phyloP scores from a whole-genome alignment of 1,140 invertebrate genomes.

The Lordiphosa mommai region DNA sequence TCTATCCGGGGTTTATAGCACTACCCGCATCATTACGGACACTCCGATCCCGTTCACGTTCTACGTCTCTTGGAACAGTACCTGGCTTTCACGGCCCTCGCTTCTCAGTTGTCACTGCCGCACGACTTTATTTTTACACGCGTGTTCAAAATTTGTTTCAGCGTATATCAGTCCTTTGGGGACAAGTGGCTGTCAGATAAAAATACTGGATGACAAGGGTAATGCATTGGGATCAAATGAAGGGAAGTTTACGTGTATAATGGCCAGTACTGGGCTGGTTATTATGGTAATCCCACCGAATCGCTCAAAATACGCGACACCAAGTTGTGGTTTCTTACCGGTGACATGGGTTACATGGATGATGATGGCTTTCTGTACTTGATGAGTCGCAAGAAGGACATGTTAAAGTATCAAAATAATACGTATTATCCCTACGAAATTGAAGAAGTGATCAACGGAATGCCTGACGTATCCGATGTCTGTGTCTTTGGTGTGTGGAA shows the following conservation, averaged over 20 bases:
- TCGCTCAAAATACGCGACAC: slow-evolving; percentile 20
- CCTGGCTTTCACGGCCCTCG: no score
- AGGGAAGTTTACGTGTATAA: slow-evolving; percentile 83
- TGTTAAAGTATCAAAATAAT: slow-evolving; percentile 70
- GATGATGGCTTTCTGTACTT: slow-evolving; percentile 80
- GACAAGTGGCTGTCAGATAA: no score
- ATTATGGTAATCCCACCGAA: slow-evolving; percentile 25
- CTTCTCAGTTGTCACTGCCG: no score
- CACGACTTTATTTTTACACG: no score
- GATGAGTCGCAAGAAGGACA: slow-evolving; percentile 84
- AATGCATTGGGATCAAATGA: slow-evolving; percentile 81
- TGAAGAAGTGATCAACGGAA: slow-evolving; percentile 25
- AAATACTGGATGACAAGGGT: slow-evolving; percentile 80
- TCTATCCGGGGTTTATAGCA: slow-evolving; percentile 27
- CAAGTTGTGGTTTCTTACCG: slow-evolving; percentile 83
- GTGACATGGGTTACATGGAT: slow-evolving; percentile 83
- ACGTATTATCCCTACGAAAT: slow-evolving; percentile 49
- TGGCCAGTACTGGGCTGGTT: slow-evolving; percentile 27
- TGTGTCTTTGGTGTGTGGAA: slow-evolving; percentile 43
- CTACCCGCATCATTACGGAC: slow-evolving; percentile 30
- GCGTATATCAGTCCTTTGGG: no score
- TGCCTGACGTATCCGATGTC: slow-evolving; percentile 24
- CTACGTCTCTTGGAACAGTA: no score
- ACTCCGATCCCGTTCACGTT: slow-evolving; percentile 16
- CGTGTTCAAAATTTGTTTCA: no score